These are phyloP conservation scores for Melikaiella ostensackeni DNA, from an alignment of 2,888 invertebrate genomes.

Conservation along the genomic window DNA sequence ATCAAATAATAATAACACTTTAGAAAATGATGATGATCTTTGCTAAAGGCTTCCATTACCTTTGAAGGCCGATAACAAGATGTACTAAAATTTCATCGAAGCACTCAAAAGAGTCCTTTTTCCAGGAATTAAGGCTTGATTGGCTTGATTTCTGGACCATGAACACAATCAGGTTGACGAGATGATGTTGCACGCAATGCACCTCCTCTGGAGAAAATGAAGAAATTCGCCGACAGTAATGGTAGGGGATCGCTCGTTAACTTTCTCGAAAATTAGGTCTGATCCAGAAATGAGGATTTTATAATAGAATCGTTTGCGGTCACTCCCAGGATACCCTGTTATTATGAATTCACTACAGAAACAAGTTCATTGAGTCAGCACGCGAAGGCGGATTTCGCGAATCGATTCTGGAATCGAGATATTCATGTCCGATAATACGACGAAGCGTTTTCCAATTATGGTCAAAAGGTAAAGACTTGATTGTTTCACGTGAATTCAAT, in stretches of 20 bases:
- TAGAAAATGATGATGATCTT: conserved; percentile 3
- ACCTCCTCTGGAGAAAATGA: conserved; percentile 42
- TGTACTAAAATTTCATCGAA: conserved; percentile 27
- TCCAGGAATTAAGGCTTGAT: conserved; percentile 22
- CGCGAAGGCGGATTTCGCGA: conserved; percentile 46
- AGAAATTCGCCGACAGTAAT: conserved; percentile 50
- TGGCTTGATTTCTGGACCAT: conserved; percentile 35
- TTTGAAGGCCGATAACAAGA: conserved; percentile 5
- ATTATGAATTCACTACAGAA: conserved; percentile 50
- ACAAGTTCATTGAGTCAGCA: conserved; percentile 50
- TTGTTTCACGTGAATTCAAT: conserved; percentile 40
- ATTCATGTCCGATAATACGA: conserved; percentile 46
- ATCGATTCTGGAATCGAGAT: conserved; percentile 52
- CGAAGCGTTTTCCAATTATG: conserved; percentile 50
- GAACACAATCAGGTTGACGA: conserved; percentile 37
- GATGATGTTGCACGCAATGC: conserved; percentile 25
- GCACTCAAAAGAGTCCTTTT: conserved; percentile 14
- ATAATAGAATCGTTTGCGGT: conserved; percentile 50
- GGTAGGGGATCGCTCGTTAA: conserved; percentile 42
- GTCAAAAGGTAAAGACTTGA: conserved; percentile 36
- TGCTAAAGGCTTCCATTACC: neutral
- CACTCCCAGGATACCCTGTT: conserved; percentile 47
- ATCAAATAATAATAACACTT: neutral
- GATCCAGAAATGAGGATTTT: conserved; percentile 50
- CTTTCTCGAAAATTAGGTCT: conserved; percentile 54